A percentile compares a stretch with the other conserved stretches of the same genome.
Conservation (phyloP, 2,888 invertebrate species). For the Lampropteryx suffumata region DNA sequence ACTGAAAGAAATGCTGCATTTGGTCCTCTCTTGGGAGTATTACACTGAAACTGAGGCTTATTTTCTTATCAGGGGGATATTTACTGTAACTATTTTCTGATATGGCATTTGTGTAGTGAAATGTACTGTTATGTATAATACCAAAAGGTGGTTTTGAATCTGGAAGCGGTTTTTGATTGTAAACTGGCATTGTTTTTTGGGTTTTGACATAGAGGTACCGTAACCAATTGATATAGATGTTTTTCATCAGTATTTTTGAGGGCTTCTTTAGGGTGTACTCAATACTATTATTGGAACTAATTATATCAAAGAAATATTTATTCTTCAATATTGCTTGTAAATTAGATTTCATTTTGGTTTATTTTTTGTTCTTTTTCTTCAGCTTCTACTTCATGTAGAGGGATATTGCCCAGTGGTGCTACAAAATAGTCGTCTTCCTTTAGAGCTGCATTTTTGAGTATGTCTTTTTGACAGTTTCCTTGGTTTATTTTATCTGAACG, state of each 20-base stretch:
- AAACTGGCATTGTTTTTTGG: constrained; percentile 56
- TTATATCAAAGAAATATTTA: constrained; percentile 56
- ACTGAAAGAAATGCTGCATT: constrained; percentile 87
- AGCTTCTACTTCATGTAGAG: constrained; percentile 80
- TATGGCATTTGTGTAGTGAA: constrained; percentile 20
- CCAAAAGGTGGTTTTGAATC: constrained; percentile 45
- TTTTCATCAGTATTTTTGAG: constrained; percentile 58
- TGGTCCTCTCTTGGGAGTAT: constrained; percentile 72
- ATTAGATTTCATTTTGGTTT: constrained; percentile 68
- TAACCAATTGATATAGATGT: constrained; percentile 65
- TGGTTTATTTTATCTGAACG: constrained; percentile 87
- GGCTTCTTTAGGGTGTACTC: constrained; percentile 52
- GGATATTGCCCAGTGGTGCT: constrained; percentile 93
- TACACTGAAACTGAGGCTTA: constrained; percentile 62
- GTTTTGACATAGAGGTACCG: constrained; percentile 57
- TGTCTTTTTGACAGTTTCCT: constrained; percentile 85
- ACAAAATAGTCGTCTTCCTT: constrained; percentile 96
- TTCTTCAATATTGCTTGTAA: constrained; percentile 52
- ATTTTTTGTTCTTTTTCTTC: constrained; percentile 43
- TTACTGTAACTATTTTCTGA: constrained; percentile 40
- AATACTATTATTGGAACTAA: constrained; percentile 36
- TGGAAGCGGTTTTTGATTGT: constrained; percentile 37
- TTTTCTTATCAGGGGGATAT: constrained; percentile 36
- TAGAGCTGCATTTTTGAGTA: constrained; percentile 88
- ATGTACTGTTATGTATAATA: constrained; percentile 34